Base-by-base conservation (phyloP, 2,888 invertebrate genomes). In the Conistra vaccinii region DNA sequence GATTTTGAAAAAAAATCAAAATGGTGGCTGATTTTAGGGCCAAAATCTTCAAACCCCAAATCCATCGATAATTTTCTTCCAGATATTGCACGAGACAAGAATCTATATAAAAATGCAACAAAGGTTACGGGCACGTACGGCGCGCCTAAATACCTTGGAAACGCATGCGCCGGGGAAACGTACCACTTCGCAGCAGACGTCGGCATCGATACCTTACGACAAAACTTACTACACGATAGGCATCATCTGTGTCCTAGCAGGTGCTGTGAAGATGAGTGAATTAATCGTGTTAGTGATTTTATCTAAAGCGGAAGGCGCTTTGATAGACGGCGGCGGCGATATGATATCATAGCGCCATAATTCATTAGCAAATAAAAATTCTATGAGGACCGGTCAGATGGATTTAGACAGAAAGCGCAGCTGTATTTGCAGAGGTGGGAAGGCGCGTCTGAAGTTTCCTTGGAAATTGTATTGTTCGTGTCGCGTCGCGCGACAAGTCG, bases 21-120 rank as follows among this genome's bases (percentile, higher is more conserved):
- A n/a, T n/a, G n/a, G n/a, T n/a, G n/a, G n/a, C n/a, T n/a, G n/a
- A n/a, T n/a, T n/a, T n/a, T n/a, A n/a, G n/a, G n/a, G n/a, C n/a
- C n/a, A n/a, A n/a, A n/a, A n/a, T n/a, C n/a, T n/a, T n/a, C n/a
- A n/a, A n/a, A n/a, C n/a, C n/a, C n/a, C n/a, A n/a, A n/a, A n/a
- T n/a, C n/a, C 35, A 20, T 58, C 14, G 48, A 20, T 1, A 10
- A 10, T 42, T 42, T 70, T n/a, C 23, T 88, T 85, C 53, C 75
- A 91, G 91, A 81, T 91, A 26, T 58, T 76, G 35, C 66, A 84
- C 53, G 89, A 89, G 62, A 73, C 69, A 53, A 80, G 75, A 69
- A 82, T 12, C 4, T 66, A 26, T 26, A 42, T 3, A 35, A 70
- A 10, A 70, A 70, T 71, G 35, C 23, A 10, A 29, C 1, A 45